Evolutionary conservation across 2,888 invertebrate species (phyloP).

Genomic region (Tenthredo scrophulariae): DNA sequence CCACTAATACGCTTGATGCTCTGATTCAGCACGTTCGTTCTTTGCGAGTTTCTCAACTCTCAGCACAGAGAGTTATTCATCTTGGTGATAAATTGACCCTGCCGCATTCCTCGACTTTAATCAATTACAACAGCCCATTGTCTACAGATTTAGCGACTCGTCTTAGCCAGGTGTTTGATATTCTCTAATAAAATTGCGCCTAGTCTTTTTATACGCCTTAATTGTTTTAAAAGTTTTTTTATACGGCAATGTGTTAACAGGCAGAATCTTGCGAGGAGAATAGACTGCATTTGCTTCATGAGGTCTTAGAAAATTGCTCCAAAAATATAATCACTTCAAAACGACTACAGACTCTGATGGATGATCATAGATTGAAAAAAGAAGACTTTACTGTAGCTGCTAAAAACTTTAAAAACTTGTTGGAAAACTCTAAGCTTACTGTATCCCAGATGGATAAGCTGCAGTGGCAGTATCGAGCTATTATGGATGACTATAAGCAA

Average conservation of each 20-base stretch:
- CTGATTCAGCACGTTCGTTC: conserved; percentile 63
- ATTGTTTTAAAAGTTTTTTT: background rate
- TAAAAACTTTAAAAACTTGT: conserved; percentile 64
- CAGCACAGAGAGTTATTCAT: conserved; percentile 61
- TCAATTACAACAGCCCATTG: conserved; percentile 52
- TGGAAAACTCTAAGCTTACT: conserved; percentile 62
- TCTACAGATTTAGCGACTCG: conserved; percentile 51
- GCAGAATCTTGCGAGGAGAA: conserved; percentile 58
- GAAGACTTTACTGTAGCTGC: conserved; percentile 63
- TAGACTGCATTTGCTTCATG: conserved; percentile 56
- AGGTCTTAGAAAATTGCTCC: conserved; percentile 62
- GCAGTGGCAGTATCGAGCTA: conserved; percentile 62
- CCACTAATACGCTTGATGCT: conserved; percentile 61
- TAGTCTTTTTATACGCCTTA: background rate
- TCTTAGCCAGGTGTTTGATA: conserved; percentile 59
- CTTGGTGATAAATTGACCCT: conserved; percentile 60
- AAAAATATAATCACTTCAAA: conserved; percentile 59
- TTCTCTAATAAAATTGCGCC: background rate
- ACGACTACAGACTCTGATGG: conserved; percentile 59
- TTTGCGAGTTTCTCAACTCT: conserved; percentile 61
- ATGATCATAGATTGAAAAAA: conserved; percentile 60
- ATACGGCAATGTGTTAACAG: conserved; percentile 54
- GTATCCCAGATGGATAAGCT: conserved; percentile 64
- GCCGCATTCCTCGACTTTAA: conserved; percentile 46
- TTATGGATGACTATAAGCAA: conserved; percentile 62